Evolutionary conservation across 2,888 invertebrate genomes (phyloP).

Genomic region (Corbicula japonica): DNA sequence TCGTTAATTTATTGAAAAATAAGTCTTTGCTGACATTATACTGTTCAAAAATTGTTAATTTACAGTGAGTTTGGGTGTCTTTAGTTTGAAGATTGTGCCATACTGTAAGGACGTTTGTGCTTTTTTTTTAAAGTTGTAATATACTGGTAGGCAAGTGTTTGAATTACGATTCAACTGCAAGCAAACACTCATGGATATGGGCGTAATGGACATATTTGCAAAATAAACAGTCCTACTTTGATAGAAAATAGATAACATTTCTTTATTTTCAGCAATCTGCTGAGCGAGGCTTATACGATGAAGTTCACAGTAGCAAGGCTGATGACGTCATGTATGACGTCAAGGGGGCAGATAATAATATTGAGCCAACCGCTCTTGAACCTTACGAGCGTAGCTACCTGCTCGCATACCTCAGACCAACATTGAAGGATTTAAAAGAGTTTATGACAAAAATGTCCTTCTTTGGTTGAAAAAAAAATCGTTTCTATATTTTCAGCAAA

Average conservation of each 20-base stretch:
- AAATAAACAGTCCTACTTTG: no score
- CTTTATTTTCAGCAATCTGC: slow-evolving; percentile 40
- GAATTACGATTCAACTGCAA: background rate
- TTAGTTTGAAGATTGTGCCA: background rate
- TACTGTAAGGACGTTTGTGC: background rate
- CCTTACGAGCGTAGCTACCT: slow-evolving; percentile 23
- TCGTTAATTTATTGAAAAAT: background rate
- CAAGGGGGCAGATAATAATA: slow-evolving; percentile 25
- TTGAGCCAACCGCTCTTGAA: slow-evolving; percentile 23
- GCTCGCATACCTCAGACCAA: slow-evolving; percentile 40
- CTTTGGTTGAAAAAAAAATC: background rate
- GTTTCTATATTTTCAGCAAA: slow-evolving; percentile 44
- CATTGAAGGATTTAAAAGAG: no score
- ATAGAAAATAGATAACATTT: no score
- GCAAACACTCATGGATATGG: background rate
- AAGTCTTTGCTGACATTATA: background rate
- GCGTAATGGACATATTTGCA: no score
- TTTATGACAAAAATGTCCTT: background rate
- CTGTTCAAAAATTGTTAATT: background rate
- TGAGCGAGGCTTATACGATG: background rate
- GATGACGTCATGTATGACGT: slow-evolving; percentile 9
- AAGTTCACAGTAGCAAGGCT: background rate
- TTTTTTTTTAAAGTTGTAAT: background rate
- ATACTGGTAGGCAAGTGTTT: background rate
- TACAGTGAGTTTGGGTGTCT: background rate